These are phyloP conservation scores for Phaonia tiefii DNA, from an alignment of 2,888 invertebrate genomes.

Conservation along the genomic window DNA sequence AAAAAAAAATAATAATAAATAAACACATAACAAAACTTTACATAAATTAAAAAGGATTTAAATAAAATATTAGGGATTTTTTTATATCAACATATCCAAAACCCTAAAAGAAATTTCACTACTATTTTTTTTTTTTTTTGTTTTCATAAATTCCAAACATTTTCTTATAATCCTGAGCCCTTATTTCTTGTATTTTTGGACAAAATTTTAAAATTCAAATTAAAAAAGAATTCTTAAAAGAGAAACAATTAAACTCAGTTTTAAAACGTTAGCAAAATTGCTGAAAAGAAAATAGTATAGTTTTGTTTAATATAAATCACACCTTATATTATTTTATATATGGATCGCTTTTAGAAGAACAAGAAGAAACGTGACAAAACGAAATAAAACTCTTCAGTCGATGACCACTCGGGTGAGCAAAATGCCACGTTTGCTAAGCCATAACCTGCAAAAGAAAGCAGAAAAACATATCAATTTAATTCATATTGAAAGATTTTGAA, in stretches of 20 bases:
- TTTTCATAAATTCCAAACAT: conserved; percentile 15
- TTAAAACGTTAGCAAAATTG: conserved; percentile 28
- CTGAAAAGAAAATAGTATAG: conserved; percentile 52
- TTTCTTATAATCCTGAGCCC: conserved; percentile 61
- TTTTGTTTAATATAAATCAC: conserved; percentile 64
- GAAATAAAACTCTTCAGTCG: conserved; percentile 74
- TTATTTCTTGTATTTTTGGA: conserved; percentile 30
- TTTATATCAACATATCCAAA: background rate
- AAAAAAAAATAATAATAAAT: too few relatives aligned
- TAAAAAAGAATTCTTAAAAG: conserved; percentile 32
- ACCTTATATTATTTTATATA: conserved; percentile 48
- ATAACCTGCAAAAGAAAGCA: conserved; percentile 82
- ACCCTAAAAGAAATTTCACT: too few relatives aligned
- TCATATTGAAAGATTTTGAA: too few relatives aligned
- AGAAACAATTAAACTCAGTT: conserved; percentile 33
- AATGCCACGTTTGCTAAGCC: conserved; percentile 83
- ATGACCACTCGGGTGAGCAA: conserved; percentile 80
- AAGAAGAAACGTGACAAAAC: conserved; percentile 31
- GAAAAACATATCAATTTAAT: background rate
- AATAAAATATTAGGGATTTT: background rate
- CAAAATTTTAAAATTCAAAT: too few relatives aligned
- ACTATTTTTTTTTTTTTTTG: background rate
- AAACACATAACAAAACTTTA: background rate
- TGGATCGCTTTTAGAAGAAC: conserved; percentile 50
- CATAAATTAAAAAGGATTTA: conserved; percentile 13